A percentile compares a stretch with the other conserved stretches of the same genome.
phyloP scores from a whole-genome alignment of 2,888 invertebrate genomes.

The Trichogramma evanescens region DNA sequence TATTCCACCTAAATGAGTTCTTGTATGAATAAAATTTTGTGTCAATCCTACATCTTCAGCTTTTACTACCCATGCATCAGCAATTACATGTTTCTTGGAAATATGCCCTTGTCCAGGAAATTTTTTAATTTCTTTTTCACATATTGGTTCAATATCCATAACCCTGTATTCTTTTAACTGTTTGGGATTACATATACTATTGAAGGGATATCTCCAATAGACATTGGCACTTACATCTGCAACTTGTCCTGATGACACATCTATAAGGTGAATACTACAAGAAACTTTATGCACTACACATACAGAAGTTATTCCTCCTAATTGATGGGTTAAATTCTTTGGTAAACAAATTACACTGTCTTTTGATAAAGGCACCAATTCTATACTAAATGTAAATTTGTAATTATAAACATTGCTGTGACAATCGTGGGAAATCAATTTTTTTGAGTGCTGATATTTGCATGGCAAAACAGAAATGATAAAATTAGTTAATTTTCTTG shows the following conservation, averaged over 20 bases:
- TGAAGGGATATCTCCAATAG: constrained; percentile 84
- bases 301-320: constrained; percentile 82
- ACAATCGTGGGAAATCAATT: constrained; percentile 92
- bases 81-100: constrained; percentile 79
- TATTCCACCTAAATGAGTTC: constrained; percentile 90
- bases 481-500: constrained; percentile 94
- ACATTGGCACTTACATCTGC: constrained; percentile 73
- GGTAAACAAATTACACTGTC: constrained; percentile 88
- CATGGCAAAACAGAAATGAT: constrained; percentile 80
- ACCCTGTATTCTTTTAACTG: constrained; percentile 87
- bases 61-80: constrained; percentile 90
- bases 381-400: constrained; percentile 85
- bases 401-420: constrained; percentile 95
- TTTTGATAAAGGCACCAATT: constrained; percentile 93
- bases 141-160: constrained; percentile 83
- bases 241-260: constrained; percentile 81
- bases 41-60: constrained; percentile 60
- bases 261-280: constrained; percentile 85
- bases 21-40: constrained; percentile 74
- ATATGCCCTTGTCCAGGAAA: constrained; percentile 85
- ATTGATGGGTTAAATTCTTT: constrained; percentile 73
- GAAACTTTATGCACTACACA: constrained; percentile 86
- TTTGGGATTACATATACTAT: constrained; percentile 81
- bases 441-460: constrained; percentile 83
- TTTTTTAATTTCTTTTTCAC: constrained; percentile 64